Base-by-base conservation (phyloP, 2,888 invertebrate species). In the Octonoba sinensis region DNA sequence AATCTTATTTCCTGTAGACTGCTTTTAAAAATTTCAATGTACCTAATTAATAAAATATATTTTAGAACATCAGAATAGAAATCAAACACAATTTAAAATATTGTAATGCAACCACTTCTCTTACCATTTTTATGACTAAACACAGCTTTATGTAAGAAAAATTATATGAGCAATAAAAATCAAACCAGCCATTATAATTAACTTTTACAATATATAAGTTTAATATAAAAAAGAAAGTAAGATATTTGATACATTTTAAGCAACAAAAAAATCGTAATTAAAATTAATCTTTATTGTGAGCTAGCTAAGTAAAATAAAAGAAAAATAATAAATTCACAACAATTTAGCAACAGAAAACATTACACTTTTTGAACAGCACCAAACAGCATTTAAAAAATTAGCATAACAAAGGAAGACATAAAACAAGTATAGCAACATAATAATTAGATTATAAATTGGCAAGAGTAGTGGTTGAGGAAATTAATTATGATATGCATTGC, bases 1-100 rank as follows among this genome's bases (percentile, higher is more conserved):
- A 93, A 91, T 67, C 93, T 92, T 85, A 96, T 93, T 90, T 97
- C 97, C 85, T 94, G 93, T 85, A 95, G 91, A 82, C 94, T 94
- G 90, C 96, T 97, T 88, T 96, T 92, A 91, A 98, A 98, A 89
- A 98, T 96, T 90, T 98, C 97, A 90, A 98, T 97, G 91, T 98
- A 98, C 91, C 97, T 97, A 92, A 86, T 46, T 15, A 74, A 46
- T 24, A 24, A 62, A 22, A 54, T 20, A 36, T 0, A 8, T 36
- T 6, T 36, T 36, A 36, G 36, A 36, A 15, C 2, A 60, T 27
- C 16, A n/a, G 16, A 62, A n/a, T 44, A 18, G 24, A 12, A 57
- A 49, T 66, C 24, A 11, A 20, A 13, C 11, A 54, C 8, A 57
- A 57, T 54, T 64, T 1, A 56, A 18, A 15, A 49, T 12, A 12